Percentiles rank a stretch among this genome's conserved stretches.
Conservation (phyloP, 2,113 vertebrate species). For the Vulpes lagopus region DNA sequence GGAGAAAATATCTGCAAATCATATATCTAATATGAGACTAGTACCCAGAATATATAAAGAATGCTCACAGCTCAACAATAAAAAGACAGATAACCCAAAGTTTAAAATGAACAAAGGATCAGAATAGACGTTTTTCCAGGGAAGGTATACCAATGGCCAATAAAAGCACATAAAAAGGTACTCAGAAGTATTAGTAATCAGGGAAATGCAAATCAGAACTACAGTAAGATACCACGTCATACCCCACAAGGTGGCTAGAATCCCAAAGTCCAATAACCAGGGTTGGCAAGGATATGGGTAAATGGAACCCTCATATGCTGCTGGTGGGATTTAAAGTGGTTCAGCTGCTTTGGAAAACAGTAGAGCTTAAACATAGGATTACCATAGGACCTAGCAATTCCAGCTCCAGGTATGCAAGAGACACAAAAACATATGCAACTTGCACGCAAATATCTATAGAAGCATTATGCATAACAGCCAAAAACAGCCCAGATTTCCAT, state of each 20-base stretch:
- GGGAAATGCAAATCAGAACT: background rate
- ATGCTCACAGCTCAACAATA: background rate
- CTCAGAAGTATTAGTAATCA: background rate
- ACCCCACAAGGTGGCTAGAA: background rate
- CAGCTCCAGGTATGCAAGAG: background rate
- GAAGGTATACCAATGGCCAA: background rate
- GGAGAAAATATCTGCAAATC: background rate
- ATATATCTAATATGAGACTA: background rate
- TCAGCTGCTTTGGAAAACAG: background rate
- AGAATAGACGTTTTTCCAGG: background rate
- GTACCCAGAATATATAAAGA: background rate
- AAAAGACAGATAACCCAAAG: background rate
- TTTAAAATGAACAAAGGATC: background rate
- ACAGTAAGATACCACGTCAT: rapidly evolving
- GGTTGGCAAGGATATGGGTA: background rate
- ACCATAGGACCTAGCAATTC: background rate
- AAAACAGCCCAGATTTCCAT: background rate
- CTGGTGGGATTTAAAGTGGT: background rate
- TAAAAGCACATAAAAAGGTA: background rate
- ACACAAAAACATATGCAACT: background rate
- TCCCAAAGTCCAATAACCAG: background rate
- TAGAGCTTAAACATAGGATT: background rate
- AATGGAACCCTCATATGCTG: rapidly evolving
- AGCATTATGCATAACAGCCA: background rate
- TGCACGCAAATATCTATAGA: background rate